Evolutionary conservation across 2,888 invertebrate genomes (phyloP), one percentile per base, ranked within the genome.

Genomic region (Drosophila phalerata): DNA sequence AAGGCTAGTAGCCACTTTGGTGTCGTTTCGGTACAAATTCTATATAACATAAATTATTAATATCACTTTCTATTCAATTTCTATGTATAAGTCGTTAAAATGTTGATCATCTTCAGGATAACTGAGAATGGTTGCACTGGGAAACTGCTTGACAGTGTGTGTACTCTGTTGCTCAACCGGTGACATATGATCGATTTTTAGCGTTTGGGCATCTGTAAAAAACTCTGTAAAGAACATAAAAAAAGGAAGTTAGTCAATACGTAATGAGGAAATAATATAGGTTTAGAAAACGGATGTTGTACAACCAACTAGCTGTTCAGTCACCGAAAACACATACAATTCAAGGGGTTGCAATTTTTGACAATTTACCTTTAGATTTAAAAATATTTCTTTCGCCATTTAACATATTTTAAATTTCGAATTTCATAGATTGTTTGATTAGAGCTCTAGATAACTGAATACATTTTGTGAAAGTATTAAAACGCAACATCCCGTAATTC

Each of bases 401-500:
- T n/a, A 17, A 40, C 11, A 8, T 0, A 5, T 32, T 32, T 13
- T 17, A 5, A 55, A 43, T 38, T 56, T 67, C 1, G 15, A 28
- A 47, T 13, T 38, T 25, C 13, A 6, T 19, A 9, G 17, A 43
- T 52, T 25, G 19, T 6, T 32, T 22, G n/a, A 32, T 25, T 28
- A n/a, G 15, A 22, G 13, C 9, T 57, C 6, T 6, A n/a, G 10
- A 4, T 13, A 17, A 22, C 9, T 10, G 2, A 25, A 19, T 62
- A 3, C 19, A 17, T 9, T 32, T 71, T 22, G 56, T 66, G 51
- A 64, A 40, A 69, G 68, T 60, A 70, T 85, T 88, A 92, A 89
- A 91, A 92, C 61, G 92, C 89, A 78, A 89, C 90, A 76, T 86
- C 87, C 72, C 85, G 91, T 76, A 81, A 84, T 82, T 91, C 92